Evolutionary conservation across 1,140 invertebrate species (phyloP).

Genomic region (Tetramorium simillimum): DNA sequence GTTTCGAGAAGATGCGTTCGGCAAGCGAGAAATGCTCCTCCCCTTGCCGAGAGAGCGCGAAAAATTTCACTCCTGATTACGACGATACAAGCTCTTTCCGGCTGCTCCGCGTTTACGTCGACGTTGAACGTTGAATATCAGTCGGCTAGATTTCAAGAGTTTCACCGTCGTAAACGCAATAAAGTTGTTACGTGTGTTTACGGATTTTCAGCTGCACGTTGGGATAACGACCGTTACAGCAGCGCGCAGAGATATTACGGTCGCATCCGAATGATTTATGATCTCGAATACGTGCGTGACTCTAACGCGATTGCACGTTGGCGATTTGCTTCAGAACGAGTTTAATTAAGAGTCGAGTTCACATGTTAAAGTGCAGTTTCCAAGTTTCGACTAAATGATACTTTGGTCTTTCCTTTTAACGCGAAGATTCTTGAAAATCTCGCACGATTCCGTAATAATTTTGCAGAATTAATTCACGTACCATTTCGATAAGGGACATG

Average conservation of each 20-base stretch:
- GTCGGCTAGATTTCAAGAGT: not conserved
- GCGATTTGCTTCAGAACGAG: not conserved
- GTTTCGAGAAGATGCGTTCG: not conserved
- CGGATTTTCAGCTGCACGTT: not conserved
- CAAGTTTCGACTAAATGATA: not conserved
- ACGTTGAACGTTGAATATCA: conserved; percentile 6
- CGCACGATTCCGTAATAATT: not conserved
- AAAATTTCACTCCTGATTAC: conserved; percentile 16
- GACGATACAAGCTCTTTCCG: not conserved
- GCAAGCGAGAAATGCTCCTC: conserved; percentile 21
- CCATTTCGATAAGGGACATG: not conserved
- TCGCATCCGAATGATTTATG: conserved; percentile 29
- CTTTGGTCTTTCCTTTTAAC: not conserved
- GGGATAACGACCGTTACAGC: not conserved
- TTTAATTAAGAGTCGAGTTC: conserved; percentile 30
- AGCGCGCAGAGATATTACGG: not conserved
- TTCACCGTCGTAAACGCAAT: not conserved
- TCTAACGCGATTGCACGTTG: not conserved
- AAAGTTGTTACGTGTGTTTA: not conserved
- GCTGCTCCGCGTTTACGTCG: too few species aligned
- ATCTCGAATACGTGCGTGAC: not conserved
- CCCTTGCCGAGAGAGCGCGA: not conserved
- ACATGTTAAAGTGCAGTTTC: not conserved
- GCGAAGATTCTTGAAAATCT: not conserved
- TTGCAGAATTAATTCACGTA: not conserved